These are phyloP conservation scores for Mesoclemmys tuberculata DNA, from an alignment of 2,113 vertebrate genomes.

Conservation along the genomic window DNA sequence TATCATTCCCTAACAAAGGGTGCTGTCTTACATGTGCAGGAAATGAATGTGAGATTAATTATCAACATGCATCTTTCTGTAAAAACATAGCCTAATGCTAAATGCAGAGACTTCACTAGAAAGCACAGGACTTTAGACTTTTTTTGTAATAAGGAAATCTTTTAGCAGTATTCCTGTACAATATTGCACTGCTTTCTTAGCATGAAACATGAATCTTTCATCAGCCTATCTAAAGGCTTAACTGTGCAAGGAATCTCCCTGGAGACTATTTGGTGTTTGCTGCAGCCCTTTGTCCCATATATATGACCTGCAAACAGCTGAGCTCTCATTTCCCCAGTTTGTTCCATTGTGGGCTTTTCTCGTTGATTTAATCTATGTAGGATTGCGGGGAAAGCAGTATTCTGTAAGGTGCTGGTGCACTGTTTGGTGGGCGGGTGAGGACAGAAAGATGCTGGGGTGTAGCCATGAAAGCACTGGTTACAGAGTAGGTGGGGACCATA, in stretches of 20 bases:
- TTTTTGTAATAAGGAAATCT: neutral
- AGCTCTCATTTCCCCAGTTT: constrained; percentile 14
- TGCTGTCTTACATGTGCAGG: constrained; percentile 58
- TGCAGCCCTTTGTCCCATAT: constrained; percentile 40
- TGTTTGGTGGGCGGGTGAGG: rapidly evolving
- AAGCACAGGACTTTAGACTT: constrained; percentile 25
- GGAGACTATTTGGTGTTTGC: neutral
- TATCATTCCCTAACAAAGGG: constrained; percentile 75
- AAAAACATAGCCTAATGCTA: constrained; percentile 60
- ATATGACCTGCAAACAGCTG: constrained; percentile 9
- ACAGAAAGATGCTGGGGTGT: neutral
- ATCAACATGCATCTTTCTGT: constrained; percentile 49
- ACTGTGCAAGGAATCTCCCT: constrained; percentile 29
- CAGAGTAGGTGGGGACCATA: constrained; percentile 2
- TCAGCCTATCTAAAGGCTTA: constrained; percentile 3
- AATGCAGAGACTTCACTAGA: constrained; percentile 52
- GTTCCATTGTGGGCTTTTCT: neutral
- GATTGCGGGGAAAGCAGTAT: neutral
- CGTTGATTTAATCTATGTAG: rapidly evolving
- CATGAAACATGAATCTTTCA: neutral
- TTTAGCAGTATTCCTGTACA: neutral
- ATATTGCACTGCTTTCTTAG: neutral
- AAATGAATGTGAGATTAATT: constrained; percentile 70
- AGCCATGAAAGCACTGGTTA: neutral
- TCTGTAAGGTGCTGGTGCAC: neutral